A percentile compares a stretch with the other conserved stretches of the same genome.
These are phyloP conservation scores for Heteractis magnifica DNA, from an alignment of 92 coral and sea anemone species.

Conservation along the genomic window DNA sequence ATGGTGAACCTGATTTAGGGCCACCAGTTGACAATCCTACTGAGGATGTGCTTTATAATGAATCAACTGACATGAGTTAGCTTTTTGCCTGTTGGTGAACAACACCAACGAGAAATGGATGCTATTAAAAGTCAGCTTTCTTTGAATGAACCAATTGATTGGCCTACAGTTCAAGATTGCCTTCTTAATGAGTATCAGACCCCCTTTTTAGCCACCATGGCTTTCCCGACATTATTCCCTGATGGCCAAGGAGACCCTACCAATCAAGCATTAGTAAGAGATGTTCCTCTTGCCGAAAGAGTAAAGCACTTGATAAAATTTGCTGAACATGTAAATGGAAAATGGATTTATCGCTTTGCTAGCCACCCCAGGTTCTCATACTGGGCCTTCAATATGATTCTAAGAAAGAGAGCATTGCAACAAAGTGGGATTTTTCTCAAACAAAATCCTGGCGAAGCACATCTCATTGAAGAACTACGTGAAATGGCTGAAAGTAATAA, in stretches of 20 bases:
- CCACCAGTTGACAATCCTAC: slow-evolving; percentile 24
- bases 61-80: slow-evolving; percentile 47
- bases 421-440: too few relatives aligned
- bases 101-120: slow-evolving; percentile 31
- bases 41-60: slow-evolving; percentile 38
- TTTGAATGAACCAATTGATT: slow-evolving; percentile 30
- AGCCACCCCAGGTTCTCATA: not conserved
- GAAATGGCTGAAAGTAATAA: too few relatives aligned
- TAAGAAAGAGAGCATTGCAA: too few relatives aligned
- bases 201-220: slow-evolving; percentile 35
- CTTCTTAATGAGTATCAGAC: slow-evolving; percentile 38
- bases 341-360: slow-evolving; percentile 44
- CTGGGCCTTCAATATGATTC: too few relatives aligned
- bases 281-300: slow-evolving; percentile 40
- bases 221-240: slow-evolving; percentile 41
- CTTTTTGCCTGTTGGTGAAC: slow-evolving; percentile 49
- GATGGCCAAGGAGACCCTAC: not conserved
- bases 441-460: too few relatives aligned
- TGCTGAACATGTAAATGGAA: slow-evolving; percentile 32
- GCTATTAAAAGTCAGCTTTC: slow-evolving; percentile 2
- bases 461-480: too few relatives aligned
- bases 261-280: slow-evolving; percentile 1
- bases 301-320: slow-evolving; percentile 40
- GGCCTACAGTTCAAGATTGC: slow-evolving; percentile 34
- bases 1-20: slow-evolving; percentile 19